Evolutionary conservation across 2,113 vertebrate genomes (phyloP).

Genomic region (Poecile atricapillus): DNA sequence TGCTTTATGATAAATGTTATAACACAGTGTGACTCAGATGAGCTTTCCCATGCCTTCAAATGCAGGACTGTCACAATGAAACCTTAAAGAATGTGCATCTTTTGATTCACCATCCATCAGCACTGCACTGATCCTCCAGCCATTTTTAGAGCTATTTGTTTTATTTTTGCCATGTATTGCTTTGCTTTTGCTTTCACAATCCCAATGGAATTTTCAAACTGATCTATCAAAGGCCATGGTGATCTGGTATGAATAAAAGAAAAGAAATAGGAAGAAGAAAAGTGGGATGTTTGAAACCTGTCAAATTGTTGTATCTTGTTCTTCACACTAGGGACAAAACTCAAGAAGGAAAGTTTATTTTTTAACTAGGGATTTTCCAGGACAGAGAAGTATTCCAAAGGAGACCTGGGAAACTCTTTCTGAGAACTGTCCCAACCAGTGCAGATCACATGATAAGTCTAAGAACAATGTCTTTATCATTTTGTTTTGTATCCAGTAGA

Average conservation of each 20-base stretch:
- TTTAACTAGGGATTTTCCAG: neutral
- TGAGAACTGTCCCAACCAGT: neutral
- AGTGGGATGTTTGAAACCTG: neutral
- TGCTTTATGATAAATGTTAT: conserved; percentile 21
- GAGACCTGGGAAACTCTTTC: neutral
- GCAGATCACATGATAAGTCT: neutral
- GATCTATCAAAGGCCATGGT: neutral
- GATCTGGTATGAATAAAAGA: neutral
- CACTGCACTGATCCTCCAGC: neutral
- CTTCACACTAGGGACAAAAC: neutral
- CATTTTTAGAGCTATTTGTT: neutral
- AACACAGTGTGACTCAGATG: neutral
- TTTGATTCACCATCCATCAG: neutral
- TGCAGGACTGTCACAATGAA: neutral
- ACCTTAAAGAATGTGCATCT: neutral
- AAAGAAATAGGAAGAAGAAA: neutral
- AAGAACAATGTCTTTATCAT: neutral
- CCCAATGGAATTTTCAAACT: neutral
- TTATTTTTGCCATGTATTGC: neutral
- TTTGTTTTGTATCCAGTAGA: neutral
- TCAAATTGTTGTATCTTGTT: neutral
- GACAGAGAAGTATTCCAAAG: neutral
- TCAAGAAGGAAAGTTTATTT: neutral
- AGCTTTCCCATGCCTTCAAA: conserved; percentile 2
- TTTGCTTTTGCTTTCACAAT: neutral